Evolutionary conservation across 2,888 invertebrate genomes (phyloP).

Genomic region (Caenorhabditis angaria): DNA sequence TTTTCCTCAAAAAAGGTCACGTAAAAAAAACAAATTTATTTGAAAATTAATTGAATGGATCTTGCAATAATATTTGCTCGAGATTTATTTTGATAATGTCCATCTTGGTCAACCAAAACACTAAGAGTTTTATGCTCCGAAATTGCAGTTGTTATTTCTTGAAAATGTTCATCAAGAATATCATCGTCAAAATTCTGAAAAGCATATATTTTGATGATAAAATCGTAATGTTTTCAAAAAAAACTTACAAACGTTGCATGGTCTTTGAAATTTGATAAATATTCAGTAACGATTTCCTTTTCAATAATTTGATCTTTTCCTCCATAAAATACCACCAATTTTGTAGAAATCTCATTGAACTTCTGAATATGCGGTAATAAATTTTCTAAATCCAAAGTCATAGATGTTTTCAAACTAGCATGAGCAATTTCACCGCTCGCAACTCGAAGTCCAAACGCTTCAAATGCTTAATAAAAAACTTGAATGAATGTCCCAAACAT

Average conservation of each 20-base stretch:
- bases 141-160: background rate
- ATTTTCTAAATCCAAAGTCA: background rate
- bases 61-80: background rate
- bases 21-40: no score
- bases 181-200: background rate
- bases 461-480: background rate
- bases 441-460: background rate
- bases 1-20: no score
- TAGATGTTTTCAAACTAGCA: background rate
- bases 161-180: background rate
- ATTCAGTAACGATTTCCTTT: background rate
- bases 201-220: background rate
- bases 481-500: no score
- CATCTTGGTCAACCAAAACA: background rate
- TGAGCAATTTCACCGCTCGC: background rate
- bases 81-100: conserved; percentile 3
- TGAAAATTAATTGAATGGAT: background rate
- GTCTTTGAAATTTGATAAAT: background rate
- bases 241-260: background rate
- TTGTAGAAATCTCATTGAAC: background rate
- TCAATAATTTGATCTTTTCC: background rate
- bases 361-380: background rate
- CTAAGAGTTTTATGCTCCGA: background rate
- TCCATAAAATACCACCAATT: background rate
- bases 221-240: background rate